These are phyloP conservation scores for Eubasilissa splendida DNA, from an alignment of 2,888 invertebrate species.

Conservation along the genomic window DNA sequence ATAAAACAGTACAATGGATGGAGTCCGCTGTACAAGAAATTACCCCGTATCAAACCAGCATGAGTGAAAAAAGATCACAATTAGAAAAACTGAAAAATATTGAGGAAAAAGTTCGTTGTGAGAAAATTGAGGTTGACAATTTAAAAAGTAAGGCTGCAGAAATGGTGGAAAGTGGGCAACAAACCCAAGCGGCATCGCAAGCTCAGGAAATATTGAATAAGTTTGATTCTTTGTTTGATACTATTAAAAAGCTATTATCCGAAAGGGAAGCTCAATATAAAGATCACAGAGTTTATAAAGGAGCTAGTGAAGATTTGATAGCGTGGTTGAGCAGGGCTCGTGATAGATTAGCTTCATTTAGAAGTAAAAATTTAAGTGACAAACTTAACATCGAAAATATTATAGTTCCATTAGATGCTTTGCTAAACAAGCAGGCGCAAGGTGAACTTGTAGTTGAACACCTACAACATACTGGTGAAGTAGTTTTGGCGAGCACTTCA, in stretches of 20 bases:
- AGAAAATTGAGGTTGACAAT: slow-evolving; percentile 91
- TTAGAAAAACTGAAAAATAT: slow-evolving; percentile 88
- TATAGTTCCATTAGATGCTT: slow-evolving; percentile 87
- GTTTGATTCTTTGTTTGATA: slow-evolving; percentile 85
- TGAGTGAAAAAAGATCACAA: slow-evolving; percentile 89
- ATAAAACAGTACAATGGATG: slow-evolving; percentile 86
- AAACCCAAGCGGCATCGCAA: slow-evolving; percentile 86
- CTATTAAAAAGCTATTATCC: slow-evolving; percentile 81
- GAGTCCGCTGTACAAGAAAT: slow-evolving; percentile 83
- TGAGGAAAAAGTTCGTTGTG: slow-evolving; percentile 91
- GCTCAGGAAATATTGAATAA: slow-evolving; percentile 89
- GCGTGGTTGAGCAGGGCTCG: slow-evolving; percentile 91
- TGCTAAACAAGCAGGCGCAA: slow-evolving; percentile 91
- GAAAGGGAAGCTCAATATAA: slow-evolving; percentile 90
- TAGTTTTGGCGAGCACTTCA: slow-evolving; percentile 88
- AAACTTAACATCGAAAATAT: slow-evolving; percentile 92
- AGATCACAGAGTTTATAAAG: slow-evolving; percentile 91
- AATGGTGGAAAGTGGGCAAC: slow-evolving; percentile 89
- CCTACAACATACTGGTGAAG: slow-evolving; percentile 89
- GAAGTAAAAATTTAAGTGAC: slow-evolving; percentile 88
- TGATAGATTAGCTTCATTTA: slow-evolving; percentile 90
- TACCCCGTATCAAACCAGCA: slow-evolving; percentile 82
- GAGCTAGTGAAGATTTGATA: slow-evolving; percentile 91
- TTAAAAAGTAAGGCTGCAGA: slow-evolving; percentile 88
- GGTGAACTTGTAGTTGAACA: slow-evolving; percentile 91